Evolutionary conservation across 2,888 invertebrate genomes (phyloP).

Genomic region (Hydriomena furcata): DNA sequence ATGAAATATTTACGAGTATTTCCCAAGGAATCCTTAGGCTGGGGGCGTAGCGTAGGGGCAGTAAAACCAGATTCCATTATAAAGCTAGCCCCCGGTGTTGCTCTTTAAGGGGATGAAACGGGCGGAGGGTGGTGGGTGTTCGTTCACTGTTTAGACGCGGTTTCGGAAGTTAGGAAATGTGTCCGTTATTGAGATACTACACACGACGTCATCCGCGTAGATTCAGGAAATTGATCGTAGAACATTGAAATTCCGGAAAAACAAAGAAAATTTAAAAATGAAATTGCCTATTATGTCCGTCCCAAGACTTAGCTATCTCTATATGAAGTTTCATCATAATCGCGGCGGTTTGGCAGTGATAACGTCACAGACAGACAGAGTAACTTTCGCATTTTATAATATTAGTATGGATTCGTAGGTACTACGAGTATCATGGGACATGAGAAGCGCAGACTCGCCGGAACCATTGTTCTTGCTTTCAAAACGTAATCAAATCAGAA

Average conservation of each 20-base stretch:
- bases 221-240: too few species aligned
- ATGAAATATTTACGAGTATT: slow-evolving; percentile 58
- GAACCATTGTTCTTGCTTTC: slow-evolving; percentile 11
- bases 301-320: too few species aligned
- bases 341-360: too few species aligned
- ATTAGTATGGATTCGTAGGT: too few species aligned
- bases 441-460: slow-evolving; percentile 20
- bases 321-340: too few species aligned
- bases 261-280: too few species aligned
- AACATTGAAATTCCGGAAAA: too few species aligned
- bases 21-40: slow-evolving; percentile 46
- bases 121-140: slow-evolving; percentile 30
- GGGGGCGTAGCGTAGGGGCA: slow-evolving; percentile 40
- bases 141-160: slow-evolving; percentile 22
- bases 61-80: slow-evolving; percentile 63
- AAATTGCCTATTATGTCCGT: too few species aligned
- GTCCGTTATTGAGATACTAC: slow-evolving; percentile 37
- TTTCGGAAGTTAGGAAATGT: slow-evolving; percentile 35
- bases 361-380: too few species aligned
- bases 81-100: slow-evolving; percentile 58
- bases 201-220: too few species aligned
- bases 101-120: slow-evolving; percentile 65
- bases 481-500: slow-evolving; percentile 10
- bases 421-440: slow-evolving; percentile 29
- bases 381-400: too few species aligned